phyloP scores from a whole-genome alignment of 1,140 invertebrate genomes.

The Drosophila kikkawai region DNA sequence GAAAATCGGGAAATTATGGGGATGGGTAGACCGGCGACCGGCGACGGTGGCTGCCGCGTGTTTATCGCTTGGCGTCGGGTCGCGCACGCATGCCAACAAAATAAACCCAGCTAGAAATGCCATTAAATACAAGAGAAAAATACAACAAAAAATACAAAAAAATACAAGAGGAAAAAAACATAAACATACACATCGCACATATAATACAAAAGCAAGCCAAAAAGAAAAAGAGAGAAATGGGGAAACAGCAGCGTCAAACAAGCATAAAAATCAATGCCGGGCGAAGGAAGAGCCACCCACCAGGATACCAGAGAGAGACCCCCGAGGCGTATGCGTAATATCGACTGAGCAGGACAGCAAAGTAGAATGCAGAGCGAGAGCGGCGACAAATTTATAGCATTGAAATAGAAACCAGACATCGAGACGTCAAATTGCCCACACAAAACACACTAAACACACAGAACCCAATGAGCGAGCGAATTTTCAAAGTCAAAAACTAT shows the following conservation, averaged over 20 bases:
- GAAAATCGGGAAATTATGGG: constrained; percentile 8
- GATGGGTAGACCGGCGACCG: constrained; percentile 41
- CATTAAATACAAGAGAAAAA: constrained; percentile 73
- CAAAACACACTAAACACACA: constrained; percentile 11
- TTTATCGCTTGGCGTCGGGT: constrained; percentile 75
- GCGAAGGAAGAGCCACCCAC: constrained; percentile 64
- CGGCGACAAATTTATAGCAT: constrained; percentile 79
- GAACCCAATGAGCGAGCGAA: neutral
- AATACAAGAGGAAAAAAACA: constrained; percentile 14
- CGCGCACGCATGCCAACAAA: constrained; percentile 79
- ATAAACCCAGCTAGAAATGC: constrained; percentile 80
- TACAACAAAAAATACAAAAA: constrained; percentile 26
- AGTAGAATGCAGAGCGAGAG: constrained; percentile 7
- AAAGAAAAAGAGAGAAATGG: constrained; percentile 8
- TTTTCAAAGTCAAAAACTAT: constrained; percentile 65
- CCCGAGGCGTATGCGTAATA: constrained; percentile 73
- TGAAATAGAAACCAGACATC: constrained; percentile 79
- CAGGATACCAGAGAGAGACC: constrained; percentile 24
- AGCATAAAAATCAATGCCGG: constrained; percentile 77
- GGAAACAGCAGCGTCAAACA: constrained; percentile 36
- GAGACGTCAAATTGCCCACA: constrained; percentile 68
- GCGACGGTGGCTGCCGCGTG: constrained; percentile 61
- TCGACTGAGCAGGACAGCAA: constrained; percentile 37
- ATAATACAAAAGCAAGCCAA: constrained; percentile 65
- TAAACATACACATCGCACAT: constrained; percentile 24